Percentiles rank a stretch among this genome's conserved stretches.
Evolutionary conservation across 2,797 vertebrate species (phyloP).

Genomic region (Vipera latastei): DNA sequence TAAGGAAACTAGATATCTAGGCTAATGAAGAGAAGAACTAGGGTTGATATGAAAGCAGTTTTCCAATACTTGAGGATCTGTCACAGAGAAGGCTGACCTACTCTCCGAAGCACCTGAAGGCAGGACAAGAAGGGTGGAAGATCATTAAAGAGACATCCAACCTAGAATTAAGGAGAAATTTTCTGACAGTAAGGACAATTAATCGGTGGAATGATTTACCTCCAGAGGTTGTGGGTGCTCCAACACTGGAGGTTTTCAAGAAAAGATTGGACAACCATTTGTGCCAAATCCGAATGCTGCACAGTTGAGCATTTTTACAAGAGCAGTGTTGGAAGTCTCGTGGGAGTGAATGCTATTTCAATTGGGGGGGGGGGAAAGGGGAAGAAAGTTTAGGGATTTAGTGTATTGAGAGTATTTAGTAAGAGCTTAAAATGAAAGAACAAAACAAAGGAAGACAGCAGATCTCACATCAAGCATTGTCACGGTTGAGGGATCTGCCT

Average conservation of each 20-base stretch:
- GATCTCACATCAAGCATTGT: neutral
- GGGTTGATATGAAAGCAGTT: too few species aligned
- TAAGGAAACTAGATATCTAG: too few species aligned
- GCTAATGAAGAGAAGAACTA: too few species aligned
- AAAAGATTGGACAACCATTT: neutral
- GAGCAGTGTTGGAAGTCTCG: neutral
- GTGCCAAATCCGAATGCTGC: neutral
- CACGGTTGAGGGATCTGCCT: slow-evolving; percentile 5
- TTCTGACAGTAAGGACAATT: neutral
- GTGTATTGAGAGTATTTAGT: neutral
- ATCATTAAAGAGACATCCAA: too few species aligned
- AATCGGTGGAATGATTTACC: too few species aligned
- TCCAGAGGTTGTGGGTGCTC: neutral
- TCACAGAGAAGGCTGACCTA: too few species aligned
- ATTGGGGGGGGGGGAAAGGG: too few species aligned
- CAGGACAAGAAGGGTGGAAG: too few species aligned
- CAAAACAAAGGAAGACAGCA: neutral
- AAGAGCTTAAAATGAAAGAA: neutral
- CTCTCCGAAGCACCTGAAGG: too few species aligned
- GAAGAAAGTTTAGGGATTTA: neutral
- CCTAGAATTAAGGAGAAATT: neutral
- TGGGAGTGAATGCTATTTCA: neutral
- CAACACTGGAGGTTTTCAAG: neutral
- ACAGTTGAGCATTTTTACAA: neutral
- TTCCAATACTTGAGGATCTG: too few species aligned